A percentile compares a stretch with the other conserved stretches of the same genome.
These are phyloP conservation scores for Villa cingulata DNA, from an alignment of 2,888 invertebrate species.

Conservation along the genomic window DNA sequence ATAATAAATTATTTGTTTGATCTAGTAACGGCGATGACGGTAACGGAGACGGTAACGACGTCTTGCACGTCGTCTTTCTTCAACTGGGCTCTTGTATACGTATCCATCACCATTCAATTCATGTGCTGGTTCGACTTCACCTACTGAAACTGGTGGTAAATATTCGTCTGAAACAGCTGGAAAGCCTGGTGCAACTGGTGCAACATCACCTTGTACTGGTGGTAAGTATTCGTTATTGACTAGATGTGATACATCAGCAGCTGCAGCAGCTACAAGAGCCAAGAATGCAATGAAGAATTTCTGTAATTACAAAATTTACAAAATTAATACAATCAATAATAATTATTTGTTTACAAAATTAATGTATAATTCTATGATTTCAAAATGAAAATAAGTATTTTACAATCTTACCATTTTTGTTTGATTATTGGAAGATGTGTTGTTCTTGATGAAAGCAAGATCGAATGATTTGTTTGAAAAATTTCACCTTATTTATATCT, in stretches of 20 bases:
- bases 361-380: no score
- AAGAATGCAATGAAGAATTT: not conserved
- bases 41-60: not conserved
- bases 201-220: not conserved
- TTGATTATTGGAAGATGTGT: no score
- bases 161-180: not conserved
- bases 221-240: not conserved
- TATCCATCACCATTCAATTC: constrained; percentile 1
- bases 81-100: not conserved
- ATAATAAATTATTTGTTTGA: not conserved
- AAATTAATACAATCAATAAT: no score
- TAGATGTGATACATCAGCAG: not conserved
- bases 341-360: no score
- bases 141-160: not conserved
- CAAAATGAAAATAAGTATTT: no score
- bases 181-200: not conserved
- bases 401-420: no score
- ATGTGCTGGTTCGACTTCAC: constrained; percentile 1
- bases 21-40: not conserved
- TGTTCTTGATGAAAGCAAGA: no score
- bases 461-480: no score
- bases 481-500: no score
- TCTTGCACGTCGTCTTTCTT: not conserved
- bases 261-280: not conserved
- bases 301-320: not conserved